phyloP scores from a whole-genome alignment of 2,888 invertebrate species.

The Germaria angustata region DNA sequence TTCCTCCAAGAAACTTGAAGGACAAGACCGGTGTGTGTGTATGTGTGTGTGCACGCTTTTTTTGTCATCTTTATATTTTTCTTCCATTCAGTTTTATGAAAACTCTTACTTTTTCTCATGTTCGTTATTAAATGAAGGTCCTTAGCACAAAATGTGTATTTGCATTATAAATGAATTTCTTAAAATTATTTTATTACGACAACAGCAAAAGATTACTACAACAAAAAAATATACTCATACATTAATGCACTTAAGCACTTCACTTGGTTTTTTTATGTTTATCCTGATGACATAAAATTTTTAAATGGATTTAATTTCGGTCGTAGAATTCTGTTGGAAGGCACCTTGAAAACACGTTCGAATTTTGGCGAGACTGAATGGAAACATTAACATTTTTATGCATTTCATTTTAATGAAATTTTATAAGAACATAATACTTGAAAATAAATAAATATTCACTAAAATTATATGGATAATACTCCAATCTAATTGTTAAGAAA shows the following conservation, averaged over 20 bases:
- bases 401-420: neutral
- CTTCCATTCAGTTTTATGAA: neutral
- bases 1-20: neutral
- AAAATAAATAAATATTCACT: too few species aligned
- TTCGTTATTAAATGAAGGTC: neutral
- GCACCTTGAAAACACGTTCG: neutral
- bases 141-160: neutral
- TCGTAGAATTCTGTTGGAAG: neutral
- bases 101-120: neutral
- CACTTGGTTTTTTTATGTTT: too few species aligned
- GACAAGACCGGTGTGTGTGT: neutral
- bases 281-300: neutral
- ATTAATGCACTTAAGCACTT: neutral
- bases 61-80: neutral
- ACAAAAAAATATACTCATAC: too few species aligned
- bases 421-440: too few species aligned
- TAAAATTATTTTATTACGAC: conserved; percentile 7
- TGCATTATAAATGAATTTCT: neutral
- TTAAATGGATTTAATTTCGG: neutral
- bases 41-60: too few species aligned
- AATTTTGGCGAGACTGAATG: neutral
- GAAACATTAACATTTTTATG: neutral
- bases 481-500: neutral
- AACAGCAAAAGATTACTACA: neutral
- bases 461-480: too few species aligned